Evolutionary conservation across 2,888 invertebrate species (phyloP), one percentile per base, ranked within the genome.

Genomic region (Volucella bombylans): DNA sequence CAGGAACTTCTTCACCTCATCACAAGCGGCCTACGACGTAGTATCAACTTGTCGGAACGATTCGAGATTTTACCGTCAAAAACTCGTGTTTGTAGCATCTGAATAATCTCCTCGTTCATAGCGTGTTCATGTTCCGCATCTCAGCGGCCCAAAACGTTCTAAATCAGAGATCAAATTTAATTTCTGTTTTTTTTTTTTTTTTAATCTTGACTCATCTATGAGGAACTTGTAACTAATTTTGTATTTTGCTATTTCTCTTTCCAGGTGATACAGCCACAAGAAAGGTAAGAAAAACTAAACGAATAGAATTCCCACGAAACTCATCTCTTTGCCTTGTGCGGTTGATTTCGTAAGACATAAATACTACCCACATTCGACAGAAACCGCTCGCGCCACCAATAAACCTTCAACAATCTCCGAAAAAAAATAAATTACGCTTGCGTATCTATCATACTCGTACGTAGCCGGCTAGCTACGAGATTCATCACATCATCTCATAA

Each of bases 261-360:
- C 12, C 78, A 82, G 82, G 68, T 80, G 74, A 65, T 71, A 61
- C 74, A 74, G 55, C 54, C 65, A 54, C 59, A 11, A 59, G 67
- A 54, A 71, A 74, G 83, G 80, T 80, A 80, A 80, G 65, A n/a
- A n/a, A n/a, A n/a, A 23, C 57, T 18, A 59, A 4, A 45, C 11
- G 57, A 64, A 69, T n/a, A 4, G 43, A 55, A 47, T 83, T 83
- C 83, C 61, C 74, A 83, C 71, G 67, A 83, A 83, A 61, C 71
- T 54, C 41, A 83, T 78, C 64, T 52, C 12, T 50, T n/a, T 15
- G 9, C 10, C 10, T 54, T 15, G 12, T 39, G 14, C 6, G 52
- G n/a, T 6, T 15, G 41, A 62, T 74, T 83, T 74, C 73, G 54
- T 59, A 73, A 74, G 59, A 68, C 52, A 41, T 52, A 59, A 31